Evolutionary conservation across 2,113 vertebrate species (phyloP).

Genomic region (Potamarius usumacintae): DNA sequence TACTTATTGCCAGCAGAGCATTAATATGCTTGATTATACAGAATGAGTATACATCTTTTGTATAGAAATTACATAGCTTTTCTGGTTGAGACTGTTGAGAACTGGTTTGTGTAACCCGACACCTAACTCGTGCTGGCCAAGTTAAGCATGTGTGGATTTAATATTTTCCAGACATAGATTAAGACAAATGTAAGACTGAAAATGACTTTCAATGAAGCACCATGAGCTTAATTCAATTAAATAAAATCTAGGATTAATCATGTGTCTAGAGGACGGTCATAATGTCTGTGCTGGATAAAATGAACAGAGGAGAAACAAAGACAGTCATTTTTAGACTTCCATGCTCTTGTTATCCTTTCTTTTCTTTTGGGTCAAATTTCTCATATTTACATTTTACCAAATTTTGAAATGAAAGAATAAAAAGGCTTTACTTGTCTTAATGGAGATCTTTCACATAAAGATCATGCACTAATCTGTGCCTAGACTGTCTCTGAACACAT

Average conservation of each 20-base stretch:
- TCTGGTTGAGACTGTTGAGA: neutral
- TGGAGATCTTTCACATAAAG: neutral
- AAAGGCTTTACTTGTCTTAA: neutral
- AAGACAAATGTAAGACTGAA: conserved; percentile 10
- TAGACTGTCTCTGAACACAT: neutral
- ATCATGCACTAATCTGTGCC: neutral
- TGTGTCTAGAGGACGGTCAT: conserved; percentile 7
- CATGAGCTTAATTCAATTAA: neutral
- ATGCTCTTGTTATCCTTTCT: neutral
- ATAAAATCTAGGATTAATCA: conserved; percentile 1
- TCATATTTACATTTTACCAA: neutral
- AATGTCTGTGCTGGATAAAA: neutral
- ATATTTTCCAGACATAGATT: conserved; percentile 33
- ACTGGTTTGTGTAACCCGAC: conserved; percentile 17
- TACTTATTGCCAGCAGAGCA: neutral
- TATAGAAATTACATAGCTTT: neutral
- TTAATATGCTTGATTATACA: conserved; percentile 2
- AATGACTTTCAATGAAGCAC: neutral
- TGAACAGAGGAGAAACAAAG: conserved; percentile 8
- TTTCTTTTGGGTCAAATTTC: neutral
- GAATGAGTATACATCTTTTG: neutral
- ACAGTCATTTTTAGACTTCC: neutral
- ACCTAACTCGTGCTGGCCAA: conserved; percentile 11
- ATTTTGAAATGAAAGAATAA: neutral
- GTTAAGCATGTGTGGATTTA: conserved; percentile 22